phyloP scores from a whole-genome alignment of 2,797 vertebrate genomes.

The Loris lydekkerianus region DNA sequence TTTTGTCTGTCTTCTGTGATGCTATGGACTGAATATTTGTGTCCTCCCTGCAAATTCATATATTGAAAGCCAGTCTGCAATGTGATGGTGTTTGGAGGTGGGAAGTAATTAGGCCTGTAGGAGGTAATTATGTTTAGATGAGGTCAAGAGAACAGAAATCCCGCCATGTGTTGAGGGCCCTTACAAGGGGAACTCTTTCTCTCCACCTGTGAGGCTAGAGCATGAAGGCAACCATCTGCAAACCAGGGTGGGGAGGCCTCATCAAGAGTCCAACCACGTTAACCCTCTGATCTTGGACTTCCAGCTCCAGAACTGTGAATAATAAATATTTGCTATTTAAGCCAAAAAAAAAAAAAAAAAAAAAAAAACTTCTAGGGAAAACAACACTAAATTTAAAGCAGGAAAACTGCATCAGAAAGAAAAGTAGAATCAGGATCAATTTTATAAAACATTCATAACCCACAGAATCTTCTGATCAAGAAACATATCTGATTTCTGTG shows the following conservation, averaged over 20 bases:
- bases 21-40: background rate
- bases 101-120: background rate
- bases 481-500: background rate
- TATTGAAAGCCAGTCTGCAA: background rate
- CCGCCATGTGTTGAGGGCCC: background rate
- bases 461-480: background rate
- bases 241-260: background rate
- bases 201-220: background rate
- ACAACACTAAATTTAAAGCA: slow-evolving; percentile 12
- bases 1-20: too few species aligned
- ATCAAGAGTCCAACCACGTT: background rate
- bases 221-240: background rate
- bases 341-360: background rate
- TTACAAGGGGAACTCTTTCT: background rate
- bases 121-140: background rate
- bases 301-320: background rate
- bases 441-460: slow-evolving; percentile 30
- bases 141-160: background rate
- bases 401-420: background rate
- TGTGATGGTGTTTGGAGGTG: background rate
- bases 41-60: background rate
- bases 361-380: background rate
- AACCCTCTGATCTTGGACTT: background rate
- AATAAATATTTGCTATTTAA: background rate
- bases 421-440: background rate